phyloP scores from a whole-genome alignment of 30 jellyfish, hydroid and myxozoan species.

The Chironex yamaguchii region DNA sequence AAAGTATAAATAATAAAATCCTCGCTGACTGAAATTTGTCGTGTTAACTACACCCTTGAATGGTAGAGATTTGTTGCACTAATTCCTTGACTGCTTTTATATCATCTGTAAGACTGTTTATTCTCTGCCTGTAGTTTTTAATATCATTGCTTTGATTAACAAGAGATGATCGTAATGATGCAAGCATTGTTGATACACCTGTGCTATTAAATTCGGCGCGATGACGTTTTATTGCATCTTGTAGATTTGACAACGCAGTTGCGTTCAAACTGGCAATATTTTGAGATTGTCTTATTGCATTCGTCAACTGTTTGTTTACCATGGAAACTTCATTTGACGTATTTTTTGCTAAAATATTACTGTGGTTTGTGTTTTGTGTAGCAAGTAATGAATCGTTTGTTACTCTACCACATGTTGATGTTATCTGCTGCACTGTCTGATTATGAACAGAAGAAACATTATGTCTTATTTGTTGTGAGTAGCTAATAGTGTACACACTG shows the following conservation, averaged over 20 bases:
- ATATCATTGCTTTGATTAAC: not conserved
- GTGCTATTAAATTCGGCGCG: not conserved
- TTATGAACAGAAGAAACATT: not conserved
- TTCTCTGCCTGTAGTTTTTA: not conserved
- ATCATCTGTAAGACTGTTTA: not conserved
- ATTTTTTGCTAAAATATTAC: not conserved
- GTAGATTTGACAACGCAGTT: not conserved
- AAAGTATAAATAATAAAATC: too few species aligned
- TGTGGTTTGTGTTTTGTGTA: too few species aligned
- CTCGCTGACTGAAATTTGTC: too few species aligned
- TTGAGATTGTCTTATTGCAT: not conserved
- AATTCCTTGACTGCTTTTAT: not conserved
- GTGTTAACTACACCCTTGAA: not conserved
- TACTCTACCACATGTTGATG: not conserved
- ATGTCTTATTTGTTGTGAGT: not conserved
- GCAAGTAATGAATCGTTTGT: not conserved
- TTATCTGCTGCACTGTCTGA: not conserved
- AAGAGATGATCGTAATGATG: not conserved
- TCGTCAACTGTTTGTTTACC: not conserved
- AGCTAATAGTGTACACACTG: too few species aligned
- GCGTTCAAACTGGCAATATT: not conserved
- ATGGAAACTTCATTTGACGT: not conserved
- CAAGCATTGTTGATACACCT: not conserved
- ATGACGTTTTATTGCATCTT: not conserved
- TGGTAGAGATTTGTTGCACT: not conserved